Evolutionary conservation across 2,888 invertebrate genomes (phyloP).

Genomic region (Acronicta alni): DNA sequence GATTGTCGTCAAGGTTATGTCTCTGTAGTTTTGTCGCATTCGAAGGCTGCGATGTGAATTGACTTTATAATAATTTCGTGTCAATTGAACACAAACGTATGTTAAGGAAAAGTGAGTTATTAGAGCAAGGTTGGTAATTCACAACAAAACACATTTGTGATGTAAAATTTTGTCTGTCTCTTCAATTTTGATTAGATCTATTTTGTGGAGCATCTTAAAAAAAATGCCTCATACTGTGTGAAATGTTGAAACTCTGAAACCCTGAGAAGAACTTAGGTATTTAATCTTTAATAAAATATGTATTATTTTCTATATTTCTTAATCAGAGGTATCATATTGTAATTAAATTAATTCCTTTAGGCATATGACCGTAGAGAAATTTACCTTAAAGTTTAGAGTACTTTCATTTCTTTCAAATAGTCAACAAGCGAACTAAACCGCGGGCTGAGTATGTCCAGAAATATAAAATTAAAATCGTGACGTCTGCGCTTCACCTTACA

Average conservation of each 20-base stretch:
- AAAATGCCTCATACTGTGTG: no score
- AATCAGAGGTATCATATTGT: no score
- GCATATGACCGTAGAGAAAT: no score
- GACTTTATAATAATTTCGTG: conserved; percentile 28
- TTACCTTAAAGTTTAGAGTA: background rate
- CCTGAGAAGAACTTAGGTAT: no score
- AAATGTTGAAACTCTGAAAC: no score
- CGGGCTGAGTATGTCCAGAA: background rate
- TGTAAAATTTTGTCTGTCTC: no score
- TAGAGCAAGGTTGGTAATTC: background rate
- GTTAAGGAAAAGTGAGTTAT: conserved; percentile 3
- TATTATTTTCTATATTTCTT: no score
- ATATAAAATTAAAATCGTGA: conserved; percentile 9
- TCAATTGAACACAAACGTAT: background rate
- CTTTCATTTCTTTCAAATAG: background rate
- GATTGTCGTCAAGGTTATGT: conserved; percentile 28
- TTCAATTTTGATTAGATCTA: no score
- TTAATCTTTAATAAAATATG: no score
- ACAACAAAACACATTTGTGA: background rate
- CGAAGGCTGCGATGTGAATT: conserved; percentile 21
- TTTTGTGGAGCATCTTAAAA: no score
- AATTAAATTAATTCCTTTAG: no score
- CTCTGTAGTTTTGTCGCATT: conserved; percentile 16
- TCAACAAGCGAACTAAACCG: no score
- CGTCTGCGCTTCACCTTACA: conserved; percentile 15